These are phyloP conservation scores for Sturnira hondurensis DNA, from an alignment of 2,113 vertebrate genomes.

Conservation along the genomic window DNA sequence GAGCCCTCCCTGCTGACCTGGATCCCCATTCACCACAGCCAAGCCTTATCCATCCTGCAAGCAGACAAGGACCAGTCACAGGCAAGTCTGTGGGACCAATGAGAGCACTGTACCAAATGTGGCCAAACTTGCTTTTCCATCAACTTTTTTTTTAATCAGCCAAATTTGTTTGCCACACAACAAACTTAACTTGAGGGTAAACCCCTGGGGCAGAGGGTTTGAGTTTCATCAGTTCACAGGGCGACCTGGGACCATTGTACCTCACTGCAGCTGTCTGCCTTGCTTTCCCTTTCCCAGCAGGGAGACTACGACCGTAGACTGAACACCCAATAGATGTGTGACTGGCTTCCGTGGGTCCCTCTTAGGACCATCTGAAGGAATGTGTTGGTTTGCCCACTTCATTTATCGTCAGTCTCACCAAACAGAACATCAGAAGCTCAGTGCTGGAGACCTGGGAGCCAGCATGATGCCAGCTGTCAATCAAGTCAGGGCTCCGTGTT, in stretches of 20 bases:
- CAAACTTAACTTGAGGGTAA: neutral
- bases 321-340: too few relatives aligned
- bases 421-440: neutral
- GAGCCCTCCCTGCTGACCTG: accelerated
- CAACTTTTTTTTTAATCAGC: neutral
- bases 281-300: neutral
- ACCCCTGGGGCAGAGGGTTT: neutral
- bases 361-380: neutral
- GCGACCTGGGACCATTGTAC: neutral
- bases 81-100: neutral
- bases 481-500: accelerated
- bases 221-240: neutral
- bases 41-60: neutral
- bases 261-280: neutral
- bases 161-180: conserved; percentile 24
- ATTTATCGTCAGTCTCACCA: neutral
- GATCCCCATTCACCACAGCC: neutral
- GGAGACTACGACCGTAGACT: neutral
- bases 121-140: neutral
- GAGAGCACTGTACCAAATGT: neutral
- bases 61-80: neutral
- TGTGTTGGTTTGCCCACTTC: neutral
- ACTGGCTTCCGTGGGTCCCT: neutral
- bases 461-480: neutral
- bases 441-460: neutral